A percentile compares a stretch with the other conserved stretches of the same genome.
These are phyloP conservation scores for Himalopsyche kuldschensis DNA, from an alignment of 2,888 invertebrate species.

Conservation along the genomic window DNA sequence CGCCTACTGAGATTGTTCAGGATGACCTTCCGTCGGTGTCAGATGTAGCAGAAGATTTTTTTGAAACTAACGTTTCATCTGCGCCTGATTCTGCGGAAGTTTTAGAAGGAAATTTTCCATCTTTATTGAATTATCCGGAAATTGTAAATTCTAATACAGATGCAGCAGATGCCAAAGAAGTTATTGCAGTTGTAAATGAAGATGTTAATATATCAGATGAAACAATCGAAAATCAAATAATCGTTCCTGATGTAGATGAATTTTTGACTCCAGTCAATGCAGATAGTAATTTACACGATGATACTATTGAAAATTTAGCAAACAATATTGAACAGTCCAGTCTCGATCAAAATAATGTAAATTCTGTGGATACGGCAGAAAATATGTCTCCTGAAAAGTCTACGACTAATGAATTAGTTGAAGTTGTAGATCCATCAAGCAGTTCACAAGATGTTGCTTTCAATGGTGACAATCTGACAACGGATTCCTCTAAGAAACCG, in stretches of 20 bases:
- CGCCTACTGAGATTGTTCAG: background rate
- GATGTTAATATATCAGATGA: background rate
- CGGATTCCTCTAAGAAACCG: conserved; percentile 42
- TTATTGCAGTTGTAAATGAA: background rate
- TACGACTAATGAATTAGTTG: background rate
- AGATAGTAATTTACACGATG: background rate
- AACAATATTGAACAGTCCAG: background rate
- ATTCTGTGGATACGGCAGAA: background rate
- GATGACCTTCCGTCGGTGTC: background rate
- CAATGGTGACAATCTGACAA: conserved; percentile 28
- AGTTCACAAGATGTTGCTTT: conserved; percentile 1
- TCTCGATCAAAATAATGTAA: background rate
- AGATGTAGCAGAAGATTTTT: background rate
- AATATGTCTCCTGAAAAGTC: background rate
- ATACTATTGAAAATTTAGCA: background rate
- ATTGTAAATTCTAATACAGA: background rate
- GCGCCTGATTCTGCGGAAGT: background rate
- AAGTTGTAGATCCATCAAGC: background rate
- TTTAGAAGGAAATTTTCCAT: background rate
- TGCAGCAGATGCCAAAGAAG: background rate
- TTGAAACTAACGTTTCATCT: background rate
- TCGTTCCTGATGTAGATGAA: background rate
- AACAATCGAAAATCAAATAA: background rate
- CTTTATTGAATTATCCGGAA: conserved; percentile 8
- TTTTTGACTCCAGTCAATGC: background rate